Percentiles rank a stretch among this genome's conserved stretches.
Conservation (phyloP, 2,797 vertebrate genomes). For the Artibeus jamaicensis region DNA sequence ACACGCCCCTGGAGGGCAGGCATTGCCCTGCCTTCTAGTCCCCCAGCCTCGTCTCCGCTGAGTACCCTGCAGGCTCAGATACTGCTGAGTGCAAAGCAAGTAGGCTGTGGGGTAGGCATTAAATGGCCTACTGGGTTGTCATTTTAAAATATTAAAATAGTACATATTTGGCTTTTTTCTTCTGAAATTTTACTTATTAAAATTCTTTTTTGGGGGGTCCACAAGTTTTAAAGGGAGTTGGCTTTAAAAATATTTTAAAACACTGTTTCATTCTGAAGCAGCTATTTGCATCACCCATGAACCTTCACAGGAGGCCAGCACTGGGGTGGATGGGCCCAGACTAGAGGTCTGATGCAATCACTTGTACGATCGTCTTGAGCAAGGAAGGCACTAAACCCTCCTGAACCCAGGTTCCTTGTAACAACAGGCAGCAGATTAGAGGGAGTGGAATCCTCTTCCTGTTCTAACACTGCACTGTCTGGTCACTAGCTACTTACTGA, state of each 20-base stretch:
- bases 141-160: background rate
- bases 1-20: background rate
- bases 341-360: background rate
- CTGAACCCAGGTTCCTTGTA: background rate
- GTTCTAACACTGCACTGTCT: background rate
- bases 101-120: background rate
- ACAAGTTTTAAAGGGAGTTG: background rate
- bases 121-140: background rate
- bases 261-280: background rate
- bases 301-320: accelerated
- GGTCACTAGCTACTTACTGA: background rate
- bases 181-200: conserved; percentile 19
- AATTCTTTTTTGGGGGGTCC: background rate
- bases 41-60: background rate
- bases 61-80: background rate
- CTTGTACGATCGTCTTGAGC: background rate
- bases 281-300: background rate
- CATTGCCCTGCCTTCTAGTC: background rate
- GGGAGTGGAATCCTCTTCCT: background rate
- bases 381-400: background rate
- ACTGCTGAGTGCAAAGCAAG: background rate
- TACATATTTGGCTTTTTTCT: background rate
- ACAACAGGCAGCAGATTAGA: background rate
- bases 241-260: background rate
- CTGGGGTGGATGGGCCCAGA: background rate